Conservation (phyloP, 2,888 invertebrate species). For the Itoplectis maculator region DNA sequence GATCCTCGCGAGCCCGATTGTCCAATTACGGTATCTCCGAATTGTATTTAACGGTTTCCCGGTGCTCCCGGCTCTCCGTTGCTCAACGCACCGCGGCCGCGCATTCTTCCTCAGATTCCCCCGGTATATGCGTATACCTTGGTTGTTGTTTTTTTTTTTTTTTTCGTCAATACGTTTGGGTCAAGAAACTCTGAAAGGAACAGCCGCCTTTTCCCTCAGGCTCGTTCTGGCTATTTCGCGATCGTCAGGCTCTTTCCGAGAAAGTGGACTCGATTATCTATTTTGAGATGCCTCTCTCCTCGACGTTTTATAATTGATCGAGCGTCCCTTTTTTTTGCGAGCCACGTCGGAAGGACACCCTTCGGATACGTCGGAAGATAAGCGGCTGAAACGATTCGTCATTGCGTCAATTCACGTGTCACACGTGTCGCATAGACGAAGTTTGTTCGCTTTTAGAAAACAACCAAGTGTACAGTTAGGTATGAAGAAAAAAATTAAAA, state of each 20-base stretch:
- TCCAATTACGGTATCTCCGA: constrained; percentile 16
- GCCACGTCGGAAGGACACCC: neutral
- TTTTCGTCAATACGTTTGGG: constrained; percentile 14
- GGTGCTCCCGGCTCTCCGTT: neutral
- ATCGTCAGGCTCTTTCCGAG: neutral
- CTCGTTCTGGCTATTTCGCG: constrained; percentile 2
- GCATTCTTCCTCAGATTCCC: constrained; percentile 15
- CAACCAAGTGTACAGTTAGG: neutral
- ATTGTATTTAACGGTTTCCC: constrained; percentile 7
- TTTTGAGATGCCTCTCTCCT: neutral
- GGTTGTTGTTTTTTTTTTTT: neutral
- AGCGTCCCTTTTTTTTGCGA: neutral
- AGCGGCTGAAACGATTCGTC: neutral
- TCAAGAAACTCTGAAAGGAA: constrained; percentile 17
- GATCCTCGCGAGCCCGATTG: neutral
- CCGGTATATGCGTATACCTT: neutral
- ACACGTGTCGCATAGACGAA: neutral
- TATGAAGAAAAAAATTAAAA: neutral
- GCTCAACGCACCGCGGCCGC: constrained; percentile 5
- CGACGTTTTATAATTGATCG: no score
- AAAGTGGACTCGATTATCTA: constrained; percentile 13
- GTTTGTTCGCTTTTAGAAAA: neutral
- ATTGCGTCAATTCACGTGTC: neutral
- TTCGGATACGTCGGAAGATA: neutral
- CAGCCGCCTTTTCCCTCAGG: neutral